Evolutionary conservation across 2,888 invertebrate genomes (phyloP).

Genomic region (Mellilla xanthometata): DNA sequence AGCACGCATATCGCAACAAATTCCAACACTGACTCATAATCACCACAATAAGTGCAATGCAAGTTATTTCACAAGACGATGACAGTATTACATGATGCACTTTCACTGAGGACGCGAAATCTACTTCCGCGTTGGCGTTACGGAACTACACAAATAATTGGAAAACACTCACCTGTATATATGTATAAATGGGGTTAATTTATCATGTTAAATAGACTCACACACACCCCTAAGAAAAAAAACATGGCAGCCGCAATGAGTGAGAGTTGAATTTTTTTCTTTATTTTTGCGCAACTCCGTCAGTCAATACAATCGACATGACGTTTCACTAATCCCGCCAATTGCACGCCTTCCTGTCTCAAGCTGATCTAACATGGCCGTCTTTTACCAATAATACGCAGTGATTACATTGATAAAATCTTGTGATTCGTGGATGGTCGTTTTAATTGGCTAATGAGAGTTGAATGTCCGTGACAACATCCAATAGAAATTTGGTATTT

Average conservation of each 20-base stretch:
- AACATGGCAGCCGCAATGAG: constrained; percentile 87
- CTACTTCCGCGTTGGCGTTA: constrained; percentile 59
- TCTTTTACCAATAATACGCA: constrained; percentile 34
- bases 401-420: constrained; percentile 44
- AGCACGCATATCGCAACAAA: constrained; percentile 42
- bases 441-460: constrained; percentile 50
- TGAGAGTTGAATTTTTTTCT: constrained; percentile 63
- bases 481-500: constrained; percentile 46
- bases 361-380: constrained; percentile 68
- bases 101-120: constrained; percentile 72
- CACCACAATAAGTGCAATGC: constrained; percentile 56
- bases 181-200: constrained; percentile 72
- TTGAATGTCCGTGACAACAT: constrained; percentile 11
- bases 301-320: constrained; percentile 59
- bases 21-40: constrained; percentile 57
- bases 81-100: constrained; percentile 81
- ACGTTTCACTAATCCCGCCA: constrained; percentile 67
- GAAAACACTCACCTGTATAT: constrained; percentile 69
- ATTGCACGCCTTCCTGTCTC: constrained; percentile 55
- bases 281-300: constrained; percentile 75
- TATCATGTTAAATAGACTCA: constrained; percentile 74
- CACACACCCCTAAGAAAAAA: constrained; percentile 87
- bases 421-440: constrained; percentile 58
- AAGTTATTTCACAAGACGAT: constrained; percentile 75
- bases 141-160: constrained; percentile 40